Base-by-base conservation (phyloP, 35 echinoderm and acorn worm species). In the Stichopus chloronotus region DNA sequence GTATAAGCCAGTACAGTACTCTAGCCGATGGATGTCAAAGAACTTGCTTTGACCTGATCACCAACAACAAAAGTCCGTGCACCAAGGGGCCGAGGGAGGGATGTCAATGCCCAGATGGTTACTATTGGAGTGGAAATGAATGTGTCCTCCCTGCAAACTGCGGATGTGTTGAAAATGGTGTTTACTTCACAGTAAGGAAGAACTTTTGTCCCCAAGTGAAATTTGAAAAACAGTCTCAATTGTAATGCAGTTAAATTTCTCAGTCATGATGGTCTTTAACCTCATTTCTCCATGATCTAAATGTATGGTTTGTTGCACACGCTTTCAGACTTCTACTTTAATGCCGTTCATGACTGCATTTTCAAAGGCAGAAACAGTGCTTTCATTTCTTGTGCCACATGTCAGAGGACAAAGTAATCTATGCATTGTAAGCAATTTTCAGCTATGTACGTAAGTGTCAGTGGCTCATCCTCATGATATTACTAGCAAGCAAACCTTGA, bases 81-180 rank as follows among this genome's bases (percentile, higher is more conserved):
- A 16, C 10, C 11, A 20, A 60, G 85, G 22, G 9, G 2, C 16
- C 54, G 9, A 53, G 85, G 19, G 85, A 88, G 52, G 85, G 14
- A 7, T 88, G 85, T 13, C 55, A 58, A 4, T 88, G 85, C 58
- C 85, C 85, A 59, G 12, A n/a, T 8, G 85, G 85, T 8, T 61
- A 22, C 85, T 61, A 20, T 6, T 88, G 85, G 85, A 88, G 85
- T 22, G 85, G 56, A 59, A 30, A 65, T 69, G n/a, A 58, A 58
- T 88, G 85, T 52, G 85, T 88, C 13, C 85, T 63, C 54, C 85
- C 85, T 9, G 85, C 58, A 8, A 69, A 88, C 19, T 88, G 85
- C 13, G 85, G 85, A 8, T 88, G 85, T 58, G 22, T n/a, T 25
- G 4, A 0, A 22, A 12, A 13, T 88, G 85, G 58, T 58, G 57